phyloP scores from a whole-genome alignment of 2,797 vertebrate species.

The Botia kubotai region DNA sequence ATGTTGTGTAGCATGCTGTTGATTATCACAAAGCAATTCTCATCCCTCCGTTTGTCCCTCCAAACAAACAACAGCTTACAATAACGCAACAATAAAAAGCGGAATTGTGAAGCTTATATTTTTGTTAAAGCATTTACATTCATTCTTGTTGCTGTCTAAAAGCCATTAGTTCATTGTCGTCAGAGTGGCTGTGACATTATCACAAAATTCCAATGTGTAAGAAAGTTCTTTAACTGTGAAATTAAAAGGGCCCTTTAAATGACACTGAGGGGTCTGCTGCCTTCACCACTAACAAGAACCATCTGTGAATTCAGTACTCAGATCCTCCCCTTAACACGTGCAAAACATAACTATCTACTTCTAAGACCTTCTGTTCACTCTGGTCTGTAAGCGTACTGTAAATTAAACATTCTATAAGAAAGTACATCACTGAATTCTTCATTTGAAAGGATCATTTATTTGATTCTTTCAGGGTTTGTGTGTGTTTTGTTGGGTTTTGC shows the following conservation, averaged over 20 bases:
- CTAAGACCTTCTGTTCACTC: neutral
- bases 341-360: neutral
- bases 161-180: neutral
- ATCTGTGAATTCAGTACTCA: conserved; percentile 68
- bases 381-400: conserved; percentile 12
- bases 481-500: neutral
- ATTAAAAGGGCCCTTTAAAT: conserved; percentile 65
- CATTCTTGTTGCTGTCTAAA: neutral
- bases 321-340: conserved; percentile 18
- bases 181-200: conserved; percentile 1
- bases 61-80: no score
- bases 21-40: no score
- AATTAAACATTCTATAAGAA: conserved; percentile 9
- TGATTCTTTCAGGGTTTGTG: neutral
- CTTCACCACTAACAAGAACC: conserved; percentile 71
- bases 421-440: neutral
- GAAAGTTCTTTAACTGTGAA: conserved; percentile 61
- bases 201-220: conserved; percentile 11
- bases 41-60: no score
- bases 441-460: neutral
- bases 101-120: no score
- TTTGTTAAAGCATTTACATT: no score
- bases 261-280: conserved; percentile 62
- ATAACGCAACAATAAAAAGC: no score
- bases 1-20: no score